A percentile compares a stretch with the other conserved stretches of the same genome.
Evolutionary conservation across 2,797 vertebrate genomes (phyloP).

Genomic region (Paramormyrops hopkinsi): DNA sequence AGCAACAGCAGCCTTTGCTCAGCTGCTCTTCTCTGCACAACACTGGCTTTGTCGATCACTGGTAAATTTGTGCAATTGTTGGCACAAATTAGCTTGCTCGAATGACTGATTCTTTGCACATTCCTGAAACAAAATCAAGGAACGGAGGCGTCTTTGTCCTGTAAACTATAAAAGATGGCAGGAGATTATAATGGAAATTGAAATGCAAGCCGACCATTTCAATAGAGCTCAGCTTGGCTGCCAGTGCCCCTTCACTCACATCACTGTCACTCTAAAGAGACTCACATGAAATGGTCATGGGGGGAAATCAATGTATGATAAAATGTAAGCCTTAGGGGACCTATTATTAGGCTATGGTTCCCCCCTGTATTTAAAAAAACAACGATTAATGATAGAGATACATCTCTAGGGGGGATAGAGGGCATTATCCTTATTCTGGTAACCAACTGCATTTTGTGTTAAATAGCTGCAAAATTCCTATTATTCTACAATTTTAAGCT

Average conservation of each 20-base stretch:
- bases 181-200: not conserved
- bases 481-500: not conserved
- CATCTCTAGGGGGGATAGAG: not conserved
- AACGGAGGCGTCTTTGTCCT: not conserved
- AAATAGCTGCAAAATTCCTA: not conserved
- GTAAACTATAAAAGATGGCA: not conserved
- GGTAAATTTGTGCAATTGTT: not conserved
- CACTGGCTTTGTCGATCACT: not conserved
- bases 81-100: not conserved
- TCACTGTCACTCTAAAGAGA: not conserved
- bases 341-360: not conserved
- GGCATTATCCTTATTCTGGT: not conserved
- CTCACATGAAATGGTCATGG: not conserved
- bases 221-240: not conserved
- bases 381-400: not conserved
- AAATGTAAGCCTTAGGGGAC: not conserved
- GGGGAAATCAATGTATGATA: not conserved
- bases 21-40: not conserved
- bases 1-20: not conserved
- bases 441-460: not conserved
- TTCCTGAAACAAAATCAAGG: not conserved
- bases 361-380: not conserved
- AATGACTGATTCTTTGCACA: not conserved
- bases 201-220: not conserved
- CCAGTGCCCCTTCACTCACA: not conserved